These are phyloP conservation scores for Orthosia cruda DNA, from an alignment of 2,888 invertebrate species.

Conservation along the genomic window DNA sequence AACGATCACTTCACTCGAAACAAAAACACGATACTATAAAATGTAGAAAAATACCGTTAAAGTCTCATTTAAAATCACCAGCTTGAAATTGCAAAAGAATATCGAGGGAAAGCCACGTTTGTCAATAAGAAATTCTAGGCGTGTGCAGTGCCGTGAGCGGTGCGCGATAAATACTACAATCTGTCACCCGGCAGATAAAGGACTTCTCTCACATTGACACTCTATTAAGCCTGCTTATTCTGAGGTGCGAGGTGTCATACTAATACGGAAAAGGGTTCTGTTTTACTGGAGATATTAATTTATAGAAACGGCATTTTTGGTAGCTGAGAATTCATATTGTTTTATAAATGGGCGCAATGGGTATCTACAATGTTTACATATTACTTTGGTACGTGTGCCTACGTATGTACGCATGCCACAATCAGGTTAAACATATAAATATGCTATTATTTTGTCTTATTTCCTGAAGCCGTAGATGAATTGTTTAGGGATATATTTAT, in stretches of 20 bases:
- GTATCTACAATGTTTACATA: no score
- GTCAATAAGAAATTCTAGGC: conserved; percentile 61
- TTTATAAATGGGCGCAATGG: no score
- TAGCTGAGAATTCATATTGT: no score
- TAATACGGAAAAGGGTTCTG: conserved; percentile 42
- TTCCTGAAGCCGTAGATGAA: no score
- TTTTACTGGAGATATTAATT: conserved; percentile 14
- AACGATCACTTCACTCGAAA: not conserved
- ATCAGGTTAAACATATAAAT: no score
- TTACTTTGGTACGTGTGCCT: no score
- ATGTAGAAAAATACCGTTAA: conserved; percentile 6
- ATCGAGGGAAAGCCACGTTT: conserved; percentile 16
- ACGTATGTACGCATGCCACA: no score
- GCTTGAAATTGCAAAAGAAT: conserved; percentile 47
- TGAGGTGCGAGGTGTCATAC: conserved; percentile 40
- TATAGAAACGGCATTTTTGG: not conserved
- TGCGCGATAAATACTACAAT: conserved; percentile 59
- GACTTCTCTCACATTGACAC: conserved; percentile 53
- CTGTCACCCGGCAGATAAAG: conserved; percentile 60
- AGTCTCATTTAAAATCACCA: conserved; percentile 41
- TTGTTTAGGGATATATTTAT: no score
- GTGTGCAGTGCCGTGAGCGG: conserved; percentile 56
- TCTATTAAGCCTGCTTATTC: conserved; percentile 59
- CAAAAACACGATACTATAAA: not conserved
- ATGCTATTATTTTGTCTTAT: no score